Evolutionary conservation across 2,113 vertebrate genomes (phyloP).

Genomic region (Pteropus alecto): DNA sequence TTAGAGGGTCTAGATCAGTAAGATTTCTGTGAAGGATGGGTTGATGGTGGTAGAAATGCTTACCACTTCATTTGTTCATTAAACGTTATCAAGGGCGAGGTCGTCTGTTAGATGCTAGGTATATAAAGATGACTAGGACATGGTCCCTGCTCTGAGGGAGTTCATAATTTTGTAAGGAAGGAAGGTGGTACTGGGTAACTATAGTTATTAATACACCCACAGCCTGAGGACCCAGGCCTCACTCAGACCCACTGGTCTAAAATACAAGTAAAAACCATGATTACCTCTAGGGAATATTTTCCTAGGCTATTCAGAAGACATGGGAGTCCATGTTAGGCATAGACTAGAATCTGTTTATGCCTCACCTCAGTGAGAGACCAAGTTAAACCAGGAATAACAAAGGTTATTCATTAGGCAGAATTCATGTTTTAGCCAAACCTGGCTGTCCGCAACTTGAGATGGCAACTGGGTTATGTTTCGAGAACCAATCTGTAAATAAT

Average conservation of each 20-base stretch:
- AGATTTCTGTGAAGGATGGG: not conserved
- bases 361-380: not conserved
- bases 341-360: not conserved
- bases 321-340: not conserved
- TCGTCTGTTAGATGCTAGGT: not conserved
- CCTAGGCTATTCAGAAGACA: conserved; percentile 1
- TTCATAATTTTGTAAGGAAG: not conserved
- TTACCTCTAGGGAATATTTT: not conserved
- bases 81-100: not conserved
- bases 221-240: not conserved
- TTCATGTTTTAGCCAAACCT: not conserved
- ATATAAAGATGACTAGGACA: not conserved
- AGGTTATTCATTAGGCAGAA: conserved; percentile 29
- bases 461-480: conserved; percentile 9
- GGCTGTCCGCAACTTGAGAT: not conserved
- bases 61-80: not conserved
- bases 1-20: not conserved
- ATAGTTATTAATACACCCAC: not conserved
- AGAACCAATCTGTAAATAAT: conserved; percentile 50
- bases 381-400: conserved; percentile 26
- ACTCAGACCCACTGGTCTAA: not conserved
- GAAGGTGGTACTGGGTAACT: not conserved
- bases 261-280: not conserved
- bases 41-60: not conserved
- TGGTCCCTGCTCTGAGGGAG: not conserved